Base-by-base conservation (phyloP, 2,888 invertebrate species). In the Netelia melanura region DNA sequence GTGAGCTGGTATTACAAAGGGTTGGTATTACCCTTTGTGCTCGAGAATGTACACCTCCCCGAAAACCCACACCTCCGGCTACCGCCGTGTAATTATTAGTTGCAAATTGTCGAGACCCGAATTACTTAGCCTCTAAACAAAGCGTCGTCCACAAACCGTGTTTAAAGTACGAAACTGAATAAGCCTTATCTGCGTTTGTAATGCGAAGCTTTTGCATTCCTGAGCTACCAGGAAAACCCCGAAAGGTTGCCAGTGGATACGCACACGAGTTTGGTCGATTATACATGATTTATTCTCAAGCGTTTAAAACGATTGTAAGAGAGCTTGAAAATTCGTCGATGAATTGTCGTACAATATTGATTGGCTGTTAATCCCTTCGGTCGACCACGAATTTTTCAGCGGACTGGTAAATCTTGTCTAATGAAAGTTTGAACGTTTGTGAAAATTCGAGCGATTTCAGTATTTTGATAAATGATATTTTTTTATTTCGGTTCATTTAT, bases 181-280 rank as follows among this genome's bases (percentile, higher is more conserved):
- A 67, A 74, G 62, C 44, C 44, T 17, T 17, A 43, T 44, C 44
- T 62, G 21, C 9, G 64, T 64, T 70, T 65, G 78, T 70, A 75
- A 75, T 77, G 54, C 78, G 84, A 82, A 54, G 71, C 79, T 71
- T 65, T 17, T 58, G 48, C 48, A 82, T 82, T 85, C 75, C 75
- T 25, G n/a, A 71, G 61, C 65, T 52, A 48, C 1, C 38, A 38
- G 44, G 14, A 14, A 11, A 0, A 56, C 23, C n/a, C 25, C 67
- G 17, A 21, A 11, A 14, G 44, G 87, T 88, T 87, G 85, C 84
- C 81, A 70, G 21, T 74, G 84, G 86, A 83, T 71, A 87, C 86
- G 48, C 52, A 17, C 25, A 38, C 8, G 75, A 77, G 88, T 87
- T 88, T 88, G 84, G 81, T 88, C 88, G 87, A 88, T 88, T 71